Percentiles rank a stretch among this genome's conserved stretches.
phyloP scores from a whole-genome alignment of 92 coral and sea anemone genomes.

The Porites rus region DNA sequence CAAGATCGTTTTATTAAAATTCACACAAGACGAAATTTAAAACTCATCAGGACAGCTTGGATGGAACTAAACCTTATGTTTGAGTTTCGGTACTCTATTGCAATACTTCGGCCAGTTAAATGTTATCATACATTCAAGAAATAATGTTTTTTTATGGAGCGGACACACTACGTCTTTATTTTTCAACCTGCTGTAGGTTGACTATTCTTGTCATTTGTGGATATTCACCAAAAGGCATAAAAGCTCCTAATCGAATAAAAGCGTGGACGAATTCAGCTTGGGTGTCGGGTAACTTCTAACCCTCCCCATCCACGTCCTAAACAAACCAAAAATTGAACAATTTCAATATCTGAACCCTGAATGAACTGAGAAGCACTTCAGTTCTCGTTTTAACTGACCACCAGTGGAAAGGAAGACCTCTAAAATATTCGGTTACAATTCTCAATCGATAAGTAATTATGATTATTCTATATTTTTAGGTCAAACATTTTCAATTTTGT shows the following conservation, averaged over 20 bases:
- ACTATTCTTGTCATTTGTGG: neutral
- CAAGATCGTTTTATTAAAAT: neutral
- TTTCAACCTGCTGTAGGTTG: neutral
- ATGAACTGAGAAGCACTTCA: neutral
- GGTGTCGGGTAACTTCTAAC: neutral
- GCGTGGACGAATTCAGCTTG: neutral
- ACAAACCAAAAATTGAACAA: neutral
- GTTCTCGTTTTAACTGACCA: too few relatives aligned
- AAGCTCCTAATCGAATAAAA: neutral
- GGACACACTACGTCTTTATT: neutral
- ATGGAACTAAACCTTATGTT: neutral
- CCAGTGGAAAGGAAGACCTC: too few relatives aligned
- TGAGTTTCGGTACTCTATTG: slow-evolving; percentile 1
- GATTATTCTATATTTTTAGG: neutral
- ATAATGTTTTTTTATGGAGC: neutral
- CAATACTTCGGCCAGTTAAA: neutral
- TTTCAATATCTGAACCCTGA: neutral
- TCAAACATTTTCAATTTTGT: neutral
- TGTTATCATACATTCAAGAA: neutral
- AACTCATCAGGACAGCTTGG: neutral
- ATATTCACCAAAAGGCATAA: neutral
- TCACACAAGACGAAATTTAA: neutral
- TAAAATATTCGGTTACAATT: too few relatives aligned
- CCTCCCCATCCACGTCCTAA: neutral
- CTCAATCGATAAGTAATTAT: too few relatives aligned